phyloP scores from a whole-genome alignment of 2,113 vertebrate genomes.

The Aldabrachelys gigantea region DNA sequence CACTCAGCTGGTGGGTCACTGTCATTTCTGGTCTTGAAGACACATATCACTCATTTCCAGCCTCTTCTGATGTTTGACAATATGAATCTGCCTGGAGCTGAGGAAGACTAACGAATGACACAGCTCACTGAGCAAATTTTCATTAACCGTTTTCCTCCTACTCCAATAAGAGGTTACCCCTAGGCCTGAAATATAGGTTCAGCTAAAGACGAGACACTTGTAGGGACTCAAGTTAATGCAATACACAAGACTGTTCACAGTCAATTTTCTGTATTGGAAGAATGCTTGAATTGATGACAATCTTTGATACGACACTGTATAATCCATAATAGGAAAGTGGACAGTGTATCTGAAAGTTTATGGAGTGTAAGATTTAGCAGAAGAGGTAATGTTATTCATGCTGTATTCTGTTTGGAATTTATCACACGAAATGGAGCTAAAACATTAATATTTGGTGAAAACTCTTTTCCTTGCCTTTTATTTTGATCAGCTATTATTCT shows the following conservation, averaged over 20 bases:
- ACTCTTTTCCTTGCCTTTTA: not conserved
- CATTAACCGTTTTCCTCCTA: conserved; percentile 71
- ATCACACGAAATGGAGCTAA: conserved; percentile 15
- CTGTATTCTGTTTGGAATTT: conserved; percentile 25
- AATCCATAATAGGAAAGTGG: conserved; percentile 43
- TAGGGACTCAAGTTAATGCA: conserved; percentile 39
- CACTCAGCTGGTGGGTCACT: conserved; percentile 56
- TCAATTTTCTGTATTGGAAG: conserved; percentile 42
- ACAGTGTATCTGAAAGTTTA: not conserved
- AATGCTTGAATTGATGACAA: conserved; percentile 60
- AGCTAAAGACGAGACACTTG: conserved; percentile 50
- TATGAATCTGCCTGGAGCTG: conserved; percentile 71
- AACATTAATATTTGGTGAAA: not conserved
- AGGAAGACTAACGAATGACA: conserved; percentile 67
- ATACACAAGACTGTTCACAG: conserved; percentile 38
- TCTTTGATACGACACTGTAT: conserved; percentile 51
- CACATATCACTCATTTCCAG: conserved; percentile 72
- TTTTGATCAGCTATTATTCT: not conserved
- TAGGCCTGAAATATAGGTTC: conserved; percentile 59
- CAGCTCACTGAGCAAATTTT: conserved; percentile 73
- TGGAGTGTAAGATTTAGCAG: not conserved
- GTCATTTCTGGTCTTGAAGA: conserved; percentile 73
- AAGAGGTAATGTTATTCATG: not conserved
- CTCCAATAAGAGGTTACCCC: conserved; percentile 64
- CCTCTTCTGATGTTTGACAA: conserved; percentile 73